Percentiles rank a stretch among this genome's conserved stretches.
phyloP scores from a whole-genome alignment of 2,888 invertebrate species.

The Actias luna region DNA sequence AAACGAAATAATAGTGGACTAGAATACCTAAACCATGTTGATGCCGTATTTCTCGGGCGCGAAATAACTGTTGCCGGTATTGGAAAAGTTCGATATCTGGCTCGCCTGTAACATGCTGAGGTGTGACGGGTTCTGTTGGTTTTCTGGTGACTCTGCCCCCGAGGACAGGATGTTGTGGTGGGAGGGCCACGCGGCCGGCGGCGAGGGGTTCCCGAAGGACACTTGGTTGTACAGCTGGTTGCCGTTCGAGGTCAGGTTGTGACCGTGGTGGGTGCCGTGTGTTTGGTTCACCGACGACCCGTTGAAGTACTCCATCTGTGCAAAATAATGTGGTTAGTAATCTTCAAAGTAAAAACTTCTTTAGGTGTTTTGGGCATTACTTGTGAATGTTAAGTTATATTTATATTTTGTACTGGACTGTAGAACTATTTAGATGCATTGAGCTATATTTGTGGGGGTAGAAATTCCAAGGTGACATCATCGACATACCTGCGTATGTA shows the following conservation, averaged over 20 bases:
- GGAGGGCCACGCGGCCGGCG: conserved; percentile 71
- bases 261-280: conserved; percentile 68
- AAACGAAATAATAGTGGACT: conserved; percentile 46
- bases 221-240: conserved; percentile 79
- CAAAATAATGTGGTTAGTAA: background rate
- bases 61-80: conserved; percentile 76
- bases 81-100: conserved; percentile 77
- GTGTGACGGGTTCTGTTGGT: conserved; percentile 73
- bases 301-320: conserved; percentile 79
- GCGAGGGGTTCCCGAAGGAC: conserved; percentile 75
- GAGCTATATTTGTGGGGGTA: too few species aligned
- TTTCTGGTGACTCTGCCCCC: conserved; percentile 73
- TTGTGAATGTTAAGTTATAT: too few species aligned
- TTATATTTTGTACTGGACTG: too few species aligned
- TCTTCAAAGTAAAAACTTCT: background rate
- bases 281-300: conserved; percentile 72
- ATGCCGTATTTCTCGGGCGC: conserved; percentile 79
- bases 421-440: too few species aligned
- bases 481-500: too few species aligned
- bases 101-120: conserved; percentile 77
- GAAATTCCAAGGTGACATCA: too few species aligned
- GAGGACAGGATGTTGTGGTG: conserved; percentile 75
- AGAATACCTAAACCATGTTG: conserved; percentile 78
- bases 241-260: conserved; percentile 71
- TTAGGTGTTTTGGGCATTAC: too few species aligned